Evolutionary conservation across 1,140 invertebrate genomes (phyloP), one percentile per base, ranked within the genome.

Genomic region (Anastatus disparis): DNA sequence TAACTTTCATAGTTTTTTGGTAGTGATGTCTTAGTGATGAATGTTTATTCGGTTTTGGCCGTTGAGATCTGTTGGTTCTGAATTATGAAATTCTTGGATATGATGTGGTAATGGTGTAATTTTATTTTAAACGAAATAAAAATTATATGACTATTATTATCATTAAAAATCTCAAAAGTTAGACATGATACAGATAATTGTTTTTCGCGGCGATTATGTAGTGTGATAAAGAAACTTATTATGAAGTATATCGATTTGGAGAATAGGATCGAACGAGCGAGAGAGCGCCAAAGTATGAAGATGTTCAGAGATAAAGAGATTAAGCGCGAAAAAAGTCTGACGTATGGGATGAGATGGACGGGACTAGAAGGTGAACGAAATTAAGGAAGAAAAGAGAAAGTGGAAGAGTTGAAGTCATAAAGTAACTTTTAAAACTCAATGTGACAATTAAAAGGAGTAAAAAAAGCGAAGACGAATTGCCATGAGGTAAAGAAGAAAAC

Each of bases 391-490:
- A 29, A 29, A 17, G 4, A 31, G 40, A 31, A 9, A 10, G 20
- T 27, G 24, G 27, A 35, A 20, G 27, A 29, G 2, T 10, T 9
- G 9, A 35, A 53, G 24, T 55, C 26, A 26, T n/a, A 35, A 56
- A 70, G 50, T 46, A 55, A 63, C 38, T 70, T 70, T 55, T 53
- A 9, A 15, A 69, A 69, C 58, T 62, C 22, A 15, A 53, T 53
- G 38, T 46, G 59, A 63, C 20, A 70, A 63, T 63, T 55, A 63
- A 56, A n/a, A 40, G 13, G n/a, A 55, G 20, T 20, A 31, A 17
- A 42, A n/a, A n/a, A n/a, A 31, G 22, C 31, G 27, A 63, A 38
- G 40, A 52, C n/a, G 17, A 12, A 46, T 62, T 15, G 42, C 2
- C 29, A 38, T 13, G 20, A 12, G 38, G 8, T 1, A 59, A 17